A percentile compares a stretch with the other conserved stretches of the same genome.
Evolutionary conservation across 2,888 invertebrate species (phyloP).

Genomic region (Pecten maximus): DNA sequence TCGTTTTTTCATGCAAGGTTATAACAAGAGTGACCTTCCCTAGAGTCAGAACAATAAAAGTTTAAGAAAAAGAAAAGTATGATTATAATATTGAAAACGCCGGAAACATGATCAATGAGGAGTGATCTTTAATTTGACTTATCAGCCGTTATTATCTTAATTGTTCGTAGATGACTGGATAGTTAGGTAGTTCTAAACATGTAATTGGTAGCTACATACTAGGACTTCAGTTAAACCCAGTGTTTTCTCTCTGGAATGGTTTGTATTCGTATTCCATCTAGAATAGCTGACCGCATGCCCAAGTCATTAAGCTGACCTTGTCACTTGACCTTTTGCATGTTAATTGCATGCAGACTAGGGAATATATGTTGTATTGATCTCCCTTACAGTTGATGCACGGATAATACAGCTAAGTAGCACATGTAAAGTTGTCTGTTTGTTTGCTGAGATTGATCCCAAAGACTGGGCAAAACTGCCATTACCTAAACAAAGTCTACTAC

Average conservation of each 20-base stretch:
- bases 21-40: too few relatives aligned
- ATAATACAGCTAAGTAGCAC: constrained; percentile 1
- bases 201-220: too few relatives aligned
- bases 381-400: background rate
- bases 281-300: background rate
- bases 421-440: background rate
- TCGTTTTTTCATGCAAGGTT: too few relatives aligned
- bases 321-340: background rate
- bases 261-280: background rate
- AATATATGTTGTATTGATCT: background rate
- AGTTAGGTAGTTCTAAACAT: too few relatives aligned
- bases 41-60: too few relatives aligned
- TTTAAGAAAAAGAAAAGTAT: too few relatives aligned
- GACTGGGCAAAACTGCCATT: background rate
- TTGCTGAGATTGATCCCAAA: background rate
- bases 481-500: constrained; percentile 15
- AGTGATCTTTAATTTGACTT: too few relatives aligned
- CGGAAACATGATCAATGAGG: too few relatives aligned
- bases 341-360: background rate
- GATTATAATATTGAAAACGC: too few relatives aligned
- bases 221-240: too few relatives aligned
- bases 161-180: too few relatives aligned
- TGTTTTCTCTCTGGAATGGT: background rate
- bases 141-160: too few relatives aligned
- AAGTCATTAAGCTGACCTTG: background rate